Percentiles rank a stretch among this genome's conserved stretches.
Conservation (phyloP, 2,113 vertebrate species). For the Engystomops pustulosus region DNA sequence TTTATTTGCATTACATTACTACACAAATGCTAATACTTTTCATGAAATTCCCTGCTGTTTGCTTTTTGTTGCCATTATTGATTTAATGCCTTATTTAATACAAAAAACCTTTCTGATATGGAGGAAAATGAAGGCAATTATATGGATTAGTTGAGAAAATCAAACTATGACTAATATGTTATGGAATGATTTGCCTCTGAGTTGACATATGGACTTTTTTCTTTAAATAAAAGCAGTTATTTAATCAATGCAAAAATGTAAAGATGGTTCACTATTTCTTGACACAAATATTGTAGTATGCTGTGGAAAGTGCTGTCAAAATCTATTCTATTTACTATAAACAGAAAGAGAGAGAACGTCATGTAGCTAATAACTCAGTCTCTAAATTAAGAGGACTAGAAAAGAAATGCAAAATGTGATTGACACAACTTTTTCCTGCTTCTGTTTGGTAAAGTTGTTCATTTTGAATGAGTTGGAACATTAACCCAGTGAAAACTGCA, state of each 20-base stretch:
- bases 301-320: neutral
- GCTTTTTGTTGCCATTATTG: neutral
- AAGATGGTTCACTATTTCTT: neutral
- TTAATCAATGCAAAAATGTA: constrained; percentile 5
- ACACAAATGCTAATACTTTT: neutral
- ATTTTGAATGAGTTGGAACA: constrained; percentile 18
- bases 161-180: neutral
- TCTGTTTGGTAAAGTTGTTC: constrained; percentile 32
- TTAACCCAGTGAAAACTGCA: constrained; percentile 46
- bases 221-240: neutral
- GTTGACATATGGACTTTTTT: neutral
- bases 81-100: neutral
- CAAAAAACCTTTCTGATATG: neutral
- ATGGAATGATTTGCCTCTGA: neutral
- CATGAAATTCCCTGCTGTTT: neutral
- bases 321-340: constrained; percentile 9
- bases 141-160: neutral
- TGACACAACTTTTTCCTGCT: constrained; percentile 21
- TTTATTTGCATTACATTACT: neutral
- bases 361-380: constrained; percentile 7
- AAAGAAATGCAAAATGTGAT: neutral
- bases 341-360: constrained; percentile 30
- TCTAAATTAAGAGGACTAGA: neutral
- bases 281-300: neutral
- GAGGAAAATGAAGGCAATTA: neutral